Evolutionary conservation across 2,888 invertebrate genomes (phyloP), one percentile per base, ranked within the genome.

Genomic region (Caenorhabditis sp.): DNA sequence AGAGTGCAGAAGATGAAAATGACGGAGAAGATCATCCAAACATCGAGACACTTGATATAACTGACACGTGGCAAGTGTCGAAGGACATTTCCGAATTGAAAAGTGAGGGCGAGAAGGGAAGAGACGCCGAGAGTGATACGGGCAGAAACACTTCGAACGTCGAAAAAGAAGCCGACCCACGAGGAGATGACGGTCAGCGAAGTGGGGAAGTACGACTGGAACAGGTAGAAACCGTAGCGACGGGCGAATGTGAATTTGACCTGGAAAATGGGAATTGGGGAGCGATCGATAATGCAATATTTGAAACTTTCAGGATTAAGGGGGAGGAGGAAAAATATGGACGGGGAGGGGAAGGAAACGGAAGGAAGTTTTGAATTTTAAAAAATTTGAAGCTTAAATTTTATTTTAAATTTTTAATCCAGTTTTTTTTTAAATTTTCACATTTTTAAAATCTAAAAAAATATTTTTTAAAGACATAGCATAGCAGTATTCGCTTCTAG

Each of bases 91-190:
- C 91, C 91, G 78, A 91, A 91, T 72, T 91, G 91, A 61, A 92
- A 92, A 22, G 92, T 92, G 47, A 92, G 78, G 24, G 92, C 91
- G n/a, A 91, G 83, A 13, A 92, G 87, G 8, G 89, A 88, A 6
- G 89, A 90, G 8, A 91, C 90, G 20, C 91, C 91, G 20, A 91
- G 85, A 15, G 90, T 91, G 62, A 91, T 91, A 65, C 90, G 88
- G 61, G 91, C 91, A 6, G 91, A 91, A 6, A 92, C 91, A 50
- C 88, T 87, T 32, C 91, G 85, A 1, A 90, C 90, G 74, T 91
- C 91, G 83, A 91, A 90, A 76, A 90, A 91, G 83, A 91, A 91
- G 58, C 91, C 91, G n/a, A 91, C 92, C 91, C 91, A 91, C 13
- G 90, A 90, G 13, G 85, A 85, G 83, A 91, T 90, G 53, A 87